phyloP scores from a whole-genome alignment of 2,113 vertebrate species.

The Pachypanchax playfairii region DNA sequence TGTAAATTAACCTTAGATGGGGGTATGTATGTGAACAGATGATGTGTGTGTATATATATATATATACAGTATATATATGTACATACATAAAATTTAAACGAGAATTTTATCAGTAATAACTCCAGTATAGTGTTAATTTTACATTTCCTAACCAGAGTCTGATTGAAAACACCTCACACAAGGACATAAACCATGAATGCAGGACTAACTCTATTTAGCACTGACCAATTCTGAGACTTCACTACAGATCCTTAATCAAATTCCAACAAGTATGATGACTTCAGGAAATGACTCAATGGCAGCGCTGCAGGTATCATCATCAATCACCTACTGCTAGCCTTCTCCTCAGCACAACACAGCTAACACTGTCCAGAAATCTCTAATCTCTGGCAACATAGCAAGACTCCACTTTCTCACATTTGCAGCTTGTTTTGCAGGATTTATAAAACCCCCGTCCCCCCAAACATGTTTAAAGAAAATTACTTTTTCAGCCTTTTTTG shows the following conservation, averaged over 20 bases:
- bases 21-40: too few species aligned
- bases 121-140: neutral
- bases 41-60: too few species aligned
- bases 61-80: too few species aligned
- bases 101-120: neutral
- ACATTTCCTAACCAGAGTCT: conserved; percentile 5
- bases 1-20: too few species aligned
- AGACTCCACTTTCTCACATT: neutral
- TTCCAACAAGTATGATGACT: conserved; percentile 54
- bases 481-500: too few species aligned
- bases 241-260: conserved; percentile 64
- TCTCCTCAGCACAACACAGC: conserved; percentile 14
- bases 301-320: conserved; percentile 50
- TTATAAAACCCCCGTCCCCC: too few species aligned
- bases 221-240: conserved; percentile 50
- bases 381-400: conserved; percentile 10
- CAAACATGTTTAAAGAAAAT: too few species aligned
- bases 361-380: conserved; percentile 1
- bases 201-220: conserved; percentile 37
- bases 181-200: conserved; percentile 23
- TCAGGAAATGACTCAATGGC: conserved; percentile 60
- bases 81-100: too few species aligned
- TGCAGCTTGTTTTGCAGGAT: conserved; percentile 23
- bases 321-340: conserved; percentile 49
- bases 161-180: neutral